Conservation (phyloP, 64 coral and sea anemone genomes). For the Stichodactyla mertensii region DNA sequence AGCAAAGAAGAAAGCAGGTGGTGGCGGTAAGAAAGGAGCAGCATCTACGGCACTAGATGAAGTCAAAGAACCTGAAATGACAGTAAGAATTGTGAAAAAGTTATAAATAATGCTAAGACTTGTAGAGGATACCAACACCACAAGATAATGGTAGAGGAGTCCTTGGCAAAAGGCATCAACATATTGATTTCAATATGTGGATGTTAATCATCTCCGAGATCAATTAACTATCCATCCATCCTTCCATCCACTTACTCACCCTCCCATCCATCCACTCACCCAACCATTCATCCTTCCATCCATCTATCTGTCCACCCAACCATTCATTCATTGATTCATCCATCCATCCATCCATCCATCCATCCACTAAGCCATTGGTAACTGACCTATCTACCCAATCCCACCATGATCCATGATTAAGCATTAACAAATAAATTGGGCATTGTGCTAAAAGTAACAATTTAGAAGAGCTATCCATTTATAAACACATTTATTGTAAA, state of each 20-base stretch:
- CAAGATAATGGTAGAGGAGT: no score
- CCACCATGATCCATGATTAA: no score
- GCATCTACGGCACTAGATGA: slow-evolving; percentile 46
- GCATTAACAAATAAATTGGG: no score
- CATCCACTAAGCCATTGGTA: no score
- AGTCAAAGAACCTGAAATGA: slow-evolving; percentile 85
- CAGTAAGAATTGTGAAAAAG: slow-evolving; percentile 32
- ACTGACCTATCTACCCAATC: no score
- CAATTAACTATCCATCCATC: not conserved
- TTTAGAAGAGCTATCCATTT: no score
- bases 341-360: no score
- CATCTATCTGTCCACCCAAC: not conserved
- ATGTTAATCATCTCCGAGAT: not conserved
- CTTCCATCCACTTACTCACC: not conserved
- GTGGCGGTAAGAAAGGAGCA: slow-evolving; percentile 45
- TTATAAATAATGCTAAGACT: no score
- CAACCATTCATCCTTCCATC: not conserved
- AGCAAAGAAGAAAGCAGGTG: slow-evolving; percentile 61
- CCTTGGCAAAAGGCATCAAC: not conserved
- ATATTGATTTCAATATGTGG: not conserved
- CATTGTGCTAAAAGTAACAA: no score
- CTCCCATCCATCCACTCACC: not conserved
- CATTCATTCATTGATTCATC: no score
- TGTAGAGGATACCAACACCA: no score
- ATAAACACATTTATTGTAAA: no score